Evolutionary conservation across 2,888 invertebrate genomes (phyloP), one percentile per base, ranked within the genome.

Genomic region (Sialis lutaria): DNA sequence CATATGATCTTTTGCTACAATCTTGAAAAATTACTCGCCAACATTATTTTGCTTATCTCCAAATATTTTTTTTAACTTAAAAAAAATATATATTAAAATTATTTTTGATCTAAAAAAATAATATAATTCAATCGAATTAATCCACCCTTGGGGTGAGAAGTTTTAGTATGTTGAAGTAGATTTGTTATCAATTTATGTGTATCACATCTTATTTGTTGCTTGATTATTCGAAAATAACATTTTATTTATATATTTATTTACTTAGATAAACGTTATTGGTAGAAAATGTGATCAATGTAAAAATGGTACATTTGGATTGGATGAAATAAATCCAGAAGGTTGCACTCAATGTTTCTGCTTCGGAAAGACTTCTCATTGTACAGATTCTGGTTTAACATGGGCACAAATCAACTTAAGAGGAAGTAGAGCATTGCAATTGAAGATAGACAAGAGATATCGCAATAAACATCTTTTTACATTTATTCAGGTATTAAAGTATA

Each of bases 331-430:
- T 64, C 78, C 83, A 0, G 75, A 76, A 46, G 97, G 97, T 6
- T 98, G 97, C 64, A 90, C 90, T 1, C 79, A 83, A 49, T 98
- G 97, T 64, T 97, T 93, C 72, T 98, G 97, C 68, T 98, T 96
- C 66, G 89, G 86, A 0, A 74, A 91, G 56, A 82, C 85, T 44
- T 71, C 77, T 4, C 73, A 73, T 46, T 97, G 96, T 63, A 68
- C 73, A 34, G 88, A 91, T 63, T 85, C 90, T 1, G 74, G 76
- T 31, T 77, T 86, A 50, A 79, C 84, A 1, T 88, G 95, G 79
- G 84, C 83, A 7, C 83, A 87, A 61, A 75, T 86, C 39, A 74
- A 80, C 57, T 71, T 77, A 50, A 67, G 73, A 42, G 67, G 74
- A 44, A 60, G 67, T 47, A 58, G 72, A 52, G 53, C 32, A 30